Percentiles rank a stretch among this genome's conserved stretches.
These are phyloP conservation scores for Umimayanthus kanabou DNA, from an alignment of 92 coral and sea anemone genomes.

Conservation along the genomic window DNA sequence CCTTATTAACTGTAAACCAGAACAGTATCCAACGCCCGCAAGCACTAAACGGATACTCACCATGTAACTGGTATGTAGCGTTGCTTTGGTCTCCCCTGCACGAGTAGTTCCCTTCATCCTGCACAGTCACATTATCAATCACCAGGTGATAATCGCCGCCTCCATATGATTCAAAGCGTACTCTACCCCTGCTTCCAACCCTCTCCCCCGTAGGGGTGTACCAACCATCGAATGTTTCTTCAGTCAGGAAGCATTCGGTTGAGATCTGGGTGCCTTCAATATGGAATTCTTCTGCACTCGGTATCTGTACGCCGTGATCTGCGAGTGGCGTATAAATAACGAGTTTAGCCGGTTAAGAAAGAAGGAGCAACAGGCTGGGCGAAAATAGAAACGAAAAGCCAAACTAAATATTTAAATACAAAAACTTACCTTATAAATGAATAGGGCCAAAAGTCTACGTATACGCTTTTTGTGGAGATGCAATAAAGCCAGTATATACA, in stretches of 20 bases:
- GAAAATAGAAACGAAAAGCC: too few species aligned
- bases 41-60: too few species aligned
- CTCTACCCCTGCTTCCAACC: not conserved
- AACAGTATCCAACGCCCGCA: too few species aligned
- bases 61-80: constrained; percentile 13
- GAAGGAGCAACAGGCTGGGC: too few species aligned
- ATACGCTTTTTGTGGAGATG: too few species aligned
- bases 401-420: too few species aligned
- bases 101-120: constrained; percentile 19
- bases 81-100: not conserved
- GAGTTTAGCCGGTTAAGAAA: too few species aligned
- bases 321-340: not conserved
- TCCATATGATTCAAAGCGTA: not conserved
- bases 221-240: constrained; percentile 7
- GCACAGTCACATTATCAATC: not conserved
- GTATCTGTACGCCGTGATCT: not conserved
- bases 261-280: not conserved
- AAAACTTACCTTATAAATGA: too few species aligned
- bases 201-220: constrained; percentile 8
- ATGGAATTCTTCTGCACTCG: not conserved
- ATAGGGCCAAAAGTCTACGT: too few species aligned
- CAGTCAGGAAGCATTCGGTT: constrained; percentile 3
- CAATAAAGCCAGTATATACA: too few species aligned
- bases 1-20: too few species aligned
- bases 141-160: constrained; percentile 10